Conservation (phyloP, 2,888 invertebrate species). For the Hedya salicella region DNA sequence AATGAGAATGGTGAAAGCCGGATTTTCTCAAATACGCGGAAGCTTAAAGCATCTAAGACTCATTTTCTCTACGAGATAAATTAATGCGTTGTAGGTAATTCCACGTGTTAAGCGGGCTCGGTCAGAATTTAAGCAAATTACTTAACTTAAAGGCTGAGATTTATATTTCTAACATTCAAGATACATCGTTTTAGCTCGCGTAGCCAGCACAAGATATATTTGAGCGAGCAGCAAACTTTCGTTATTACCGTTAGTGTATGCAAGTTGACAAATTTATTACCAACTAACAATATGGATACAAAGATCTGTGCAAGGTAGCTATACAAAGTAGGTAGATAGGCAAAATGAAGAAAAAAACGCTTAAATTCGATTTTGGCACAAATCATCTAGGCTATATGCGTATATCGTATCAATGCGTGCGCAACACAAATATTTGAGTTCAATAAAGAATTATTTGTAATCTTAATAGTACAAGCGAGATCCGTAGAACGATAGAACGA, state of each 20-base stretch:
- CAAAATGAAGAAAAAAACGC: no score
- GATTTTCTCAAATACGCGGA: slow-evolving; percentile 11
- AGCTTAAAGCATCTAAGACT: slow-evolving; percentile 14
- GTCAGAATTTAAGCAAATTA: slow-evolving; percentile 25
- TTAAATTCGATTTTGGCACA: no score
- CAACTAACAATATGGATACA: no score
- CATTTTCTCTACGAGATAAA: slow-evolving; percentile 20
- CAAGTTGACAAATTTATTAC: neutral
- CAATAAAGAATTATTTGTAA: no score
- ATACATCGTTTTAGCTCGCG: neutral
- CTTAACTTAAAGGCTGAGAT: slow-evolving; percentile 19
- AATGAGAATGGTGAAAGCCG: slow-evolving; percentile 1
- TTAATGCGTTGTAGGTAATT: slow-evolving; percentile 23
- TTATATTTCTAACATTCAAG: slow-evolving; percentile 13
- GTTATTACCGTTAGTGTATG: neutral
- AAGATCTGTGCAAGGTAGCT: no score
- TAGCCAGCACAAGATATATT: neutral
- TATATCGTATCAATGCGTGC: no score
- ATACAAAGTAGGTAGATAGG: no score
- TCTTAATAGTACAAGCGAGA: no score
- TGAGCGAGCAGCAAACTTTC: neutral
- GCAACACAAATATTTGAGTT: no score
- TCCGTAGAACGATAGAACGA: no score
- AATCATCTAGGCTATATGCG: no score
- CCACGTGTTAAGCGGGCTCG: slow-evolving; percentile 13